Percentiles rank a stretch among this genome's conserved stretches.
These are phyloP conservation scores for Lacerta bilineata DNA, from an alignment of 2,797 vertebrate genomes.

Conservation along the genomic window DNA sequence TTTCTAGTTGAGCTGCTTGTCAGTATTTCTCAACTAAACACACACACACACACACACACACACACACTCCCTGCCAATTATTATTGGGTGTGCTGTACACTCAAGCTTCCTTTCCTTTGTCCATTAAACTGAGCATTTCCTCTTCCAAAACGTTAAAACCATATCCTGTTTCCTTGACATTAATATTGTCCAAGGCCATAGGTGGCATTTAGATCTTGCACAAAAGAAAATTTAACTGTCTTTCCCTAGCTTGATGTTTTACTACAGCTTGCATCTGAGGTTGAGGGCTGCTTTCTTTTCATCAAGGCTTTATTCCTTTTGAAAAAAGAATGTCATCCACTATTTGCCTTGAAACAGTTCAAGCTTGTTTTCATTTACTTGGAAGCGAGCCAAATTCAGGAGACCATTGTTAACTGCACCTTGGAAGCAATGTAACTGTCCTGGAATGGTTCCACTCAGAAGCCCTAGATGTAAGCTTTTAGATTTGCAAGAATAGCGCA, in stretches of 20 bases:
- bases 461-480: constrained; percentile 21
- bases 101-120: constrained; percentile 42
- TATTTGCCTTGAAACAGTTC: constrained; percentile 16
- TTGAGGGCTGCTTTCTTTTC: constrained; percentile 23
- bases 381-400: constrained; percentile 42
- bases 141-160: constrained; percentile 12
- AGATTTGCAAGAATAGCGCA: constrained; percentile 36
- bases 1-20: constrained; percentile 35
- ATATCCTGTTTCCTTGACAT: constrained; percentile 61
- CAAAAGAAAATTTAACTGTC: rapidly evolving
- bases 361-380: constrained; percentile 43
- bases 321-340: background rate
- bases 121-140: background rate
- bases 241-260: constrained; percentile 30
- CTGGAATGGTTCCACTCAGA: constrained; percentile 39
- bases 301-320: constrained; percentile 22
- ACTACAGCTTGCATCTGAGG: constrained; percentile 39
- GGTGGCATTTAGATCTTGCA: constrained; percentile 18
- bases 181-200: constrained; percentile 21
- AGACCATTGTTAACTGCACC: constrained; percentile 2
- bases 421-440: constrained; percentile 38
- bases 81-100: constrained; percentile 6
- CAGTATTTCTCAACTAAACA: constrained; percentile 2
- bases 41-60: background rate
- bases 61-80: constrained; percentile 36